Evolutionary conservation across 2,888 invertebrate genomes (phyloP).

Genomic region (Andrena bicolor): DNA sequence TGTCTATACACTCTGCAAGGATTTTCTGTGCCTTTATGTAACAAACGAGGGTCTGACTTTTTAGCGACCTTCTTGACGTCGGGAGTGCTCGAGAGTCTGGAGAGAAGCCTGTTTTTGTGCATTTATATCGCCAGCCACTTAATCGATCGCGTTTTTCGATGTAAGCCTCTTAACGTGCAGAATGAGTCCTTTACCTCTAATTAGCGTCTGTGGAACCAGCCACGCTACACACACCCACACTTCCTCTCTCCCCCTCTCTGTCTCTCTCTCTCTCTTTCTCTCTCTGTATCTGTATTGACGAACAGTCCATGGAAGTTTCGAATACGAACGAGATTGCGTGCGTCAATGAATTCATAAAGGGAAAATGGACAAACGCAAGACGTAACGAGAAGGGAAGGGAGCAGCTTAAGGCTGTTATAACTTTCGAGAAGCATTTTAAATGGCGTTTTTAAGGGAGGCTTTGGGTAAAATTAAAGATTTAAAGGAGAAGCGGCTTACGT

Average conservation of each 20-base stretch:
- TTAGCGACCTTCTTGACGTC: conserved; percentile 35
- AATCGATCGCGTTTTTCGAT: conserved; percentile 63
- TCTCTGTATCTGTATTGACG: conserved; percentile 66
- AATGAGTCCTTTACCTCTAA: conserved; percentile 62
- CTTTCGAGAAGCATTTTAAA: conserved; percentile 29
- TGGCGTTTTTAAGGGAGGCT: background rate
- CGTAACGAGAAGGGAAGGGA: conserved; percentile 22
- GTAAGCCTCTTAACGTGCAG: conserved; percentile 65
- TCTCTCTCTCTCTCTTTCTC: background rate
- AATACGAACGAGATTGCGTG: conserved; percentile 76
- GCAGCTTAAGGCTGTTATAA: conserved; percentile 22
- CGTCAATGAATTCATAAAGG: conserved; percentile 77
- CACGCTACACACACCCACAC: background rate
- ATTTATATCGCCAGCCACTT: conserved; percentile 58
- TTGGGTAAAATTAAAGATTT: conserved; percentile 1
- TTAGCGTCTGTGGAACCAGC: conserved; percentile 50
- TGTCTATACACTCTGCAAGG: background rate
- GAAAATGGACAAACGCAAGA: conserved; percentile 24
- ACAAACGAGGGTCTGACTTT: conserved; percentile 31
- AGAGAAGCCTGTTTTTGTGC: conserved; percentile 44
- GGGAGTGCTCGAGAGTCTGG: conserved; percentile 20
- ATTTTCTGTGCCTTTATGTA: conserved; percentile 15
- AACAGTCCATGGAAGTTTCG: conserved; percentile 73
- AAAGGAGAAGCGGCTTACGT: background rate
- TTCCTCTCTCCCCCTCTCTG: background rate